These are phyloP conservation scores for Chaetodon trifascialis DNA, from an alignment of 2,113 vertebrate genomes.

Conservation along the genomic window DNA sequence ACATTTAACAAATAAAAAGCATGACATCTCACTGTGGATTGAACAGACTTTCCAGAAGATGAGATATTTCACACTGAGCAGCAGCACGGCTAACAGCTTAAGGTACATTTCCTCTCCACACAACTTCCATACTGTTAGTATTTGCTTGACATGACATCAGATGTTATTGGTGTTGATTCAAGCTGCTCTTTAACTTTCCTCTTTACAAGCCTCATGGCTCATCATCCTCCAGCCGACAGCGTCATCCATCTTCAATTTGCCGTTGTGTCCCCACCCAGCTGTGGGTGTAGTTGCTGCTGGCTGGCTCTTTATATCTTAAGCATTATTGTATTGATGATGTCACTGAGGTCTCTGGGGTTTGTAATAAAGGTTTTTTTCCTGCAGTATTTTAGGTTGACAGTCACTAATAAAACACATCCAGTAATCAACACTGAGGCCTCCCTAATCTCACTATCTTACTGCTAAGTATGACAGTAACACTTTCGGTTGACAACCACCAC, in stretches of 20 bases:
- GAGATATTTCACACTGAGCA: too few relatives aligned
- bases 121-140: too few relatives aligned
- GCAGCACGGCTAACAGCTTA: not conserved
- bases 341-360: not conserved
- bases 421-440: too few relatives aligned
- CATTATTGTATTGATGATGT: not conserved
- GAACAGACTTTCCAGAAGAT: not conserved
- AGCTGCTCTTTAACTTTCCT: not conserved
- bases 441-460: too few relatives aligned
- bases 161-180: not conserved
- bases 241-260: not conserved
- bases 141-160: not conserved
- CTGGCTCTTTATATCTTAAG: not conserved
- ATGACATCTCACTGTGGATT: not conserved
- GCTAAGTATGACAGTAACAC: too few relatives aligned
- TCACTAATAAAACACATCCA: too few relatives aligned
- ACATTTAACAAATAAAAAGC: not conserved
- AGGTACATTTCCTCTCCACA: too few relatives aligned
- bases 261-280: not conserved
- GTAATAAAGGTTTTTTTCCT: too few relatives aligned
- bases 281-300: not conserved
- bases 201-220: too few relatives aligned
- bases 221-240: not conserved
- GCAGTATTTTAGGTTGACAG: too few relatives aligned
- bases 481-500: too few relatives aligned